Evolutionary conservation across 2,797 vertebrate genomes (phyloP).

Genomic region (Gymnopithys bicolor): DNA sequence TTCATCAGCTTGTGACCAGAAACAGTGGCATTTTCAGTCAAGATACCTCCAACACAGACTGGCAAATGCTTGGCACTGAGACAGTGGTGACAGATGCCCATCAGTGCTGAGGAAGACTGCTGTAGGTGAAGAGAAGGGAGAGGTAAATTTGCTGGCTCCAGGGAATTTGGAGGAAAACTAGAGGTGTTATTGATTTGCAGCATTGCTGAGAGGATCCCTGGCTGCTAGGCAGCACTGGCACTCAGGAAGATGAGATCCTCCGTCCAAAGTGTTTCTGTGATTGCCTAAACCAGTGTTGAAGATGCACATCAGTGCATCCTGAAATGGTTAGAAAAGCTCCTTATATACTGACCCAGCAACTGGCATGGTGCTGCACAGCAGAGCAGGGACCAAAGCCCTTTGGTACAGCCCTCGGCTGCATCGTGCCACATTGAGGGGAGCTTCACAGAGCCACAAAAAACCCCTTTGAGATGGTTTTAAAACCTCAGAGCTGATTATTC

Average conservation of each 20-base stretch:
- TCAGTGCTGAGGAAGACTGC: neutral
- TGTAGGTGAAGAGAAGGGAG: neutral
- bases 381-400: neutral
- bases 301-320: neutral
- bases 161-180: neutral
- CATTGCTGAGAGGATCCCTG: neutral
- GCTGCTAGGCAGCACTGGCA: neutral
- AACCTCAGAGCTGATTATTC: neutral
- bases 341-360: neutral
- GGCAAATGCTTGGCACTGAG: neutral
- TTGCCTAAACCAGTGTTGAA: neutral
- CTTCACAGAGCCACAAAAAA: neutral
- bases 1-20: neutral
- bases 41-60: neutral
- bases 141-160: neutral
- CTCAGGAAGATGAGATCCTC: neutral
- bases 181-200: neutral
- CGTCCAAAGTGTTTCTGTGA: neutral
- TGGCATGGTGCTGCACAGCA: neutral
- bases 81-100: neutral
- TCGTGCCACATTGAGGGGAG: neutral
- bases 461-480: neutral
- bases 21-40: neutral
- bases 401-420: neutral
- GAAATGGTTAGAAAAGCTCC: neutral